Conservation (phyloP, 1,140 invertebrate genomes). For the Cyclina sinensis region DNA sequence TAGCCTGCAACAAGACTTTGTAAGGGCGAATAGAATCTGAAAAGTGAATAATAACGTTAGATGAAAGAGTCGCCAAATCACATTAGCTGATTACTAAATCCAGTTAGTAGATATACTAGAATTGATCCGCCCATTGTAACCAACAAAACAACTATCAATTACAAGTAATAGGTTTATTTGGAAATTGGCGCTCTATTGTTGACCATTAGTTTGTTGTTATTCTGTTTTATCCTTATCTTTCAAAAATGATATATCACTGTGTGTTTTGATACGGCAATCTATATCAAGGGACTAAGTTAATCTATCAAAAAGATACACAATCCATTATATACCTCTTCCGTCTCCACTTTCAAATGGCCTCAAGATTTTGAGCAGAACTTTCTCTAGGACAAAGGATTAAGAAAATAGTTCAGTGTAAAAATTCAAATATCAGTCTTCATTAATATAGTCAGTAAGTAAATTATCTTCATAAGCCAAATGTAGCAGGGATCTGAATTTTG, state of each 20-base stretch:
- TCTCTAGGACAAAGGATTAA: too few species aligned
- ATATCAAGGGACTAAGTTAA: slow-evolving; percentile 12
- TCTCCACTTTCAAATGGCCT: slow-evolving; percentile 10
- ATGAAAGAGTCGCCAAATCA: slow-evolving; percentile 58
- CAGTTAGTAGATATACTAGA: slow-evolving; percentile 55
- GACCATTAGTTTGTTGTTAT: slow-evolving; percentile 57
- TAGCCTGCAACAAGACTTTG: slow-evolving; percentile 37
- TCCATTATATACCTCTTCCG: not conserved
- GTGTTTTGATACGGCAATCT: slow-evolving; percentile 56
- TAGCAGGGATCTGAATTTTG: too few species aligned
- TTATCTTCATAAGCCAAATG: too few species aligned
- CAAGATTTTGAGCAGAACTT: not conserved
- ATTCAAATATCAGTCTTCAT: too few species aligned
- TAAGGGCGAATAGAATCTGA: slow-evolving; percentile 27
- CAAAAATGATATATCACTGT: slow-evolving; percentile 42
- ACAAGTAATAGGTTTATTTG: slow-evolving; percentile 57
- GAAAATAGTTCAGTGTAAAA: too few species aligned
- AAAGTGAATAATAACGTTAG: slow-evolving; percentile 19
- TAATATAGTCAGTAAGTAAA: too few species aligned
- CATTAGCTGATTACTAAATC: slow-evolving; percentile 59
- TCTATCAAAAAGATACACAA: slow-evolving; percentile 23
- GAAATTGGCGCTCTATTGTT: slow-evolving; percentile 62
- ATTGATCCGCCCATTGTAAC: slow-evolving; percentile 19
- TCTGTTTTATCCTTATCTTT: slow-evolving; percentile 39
- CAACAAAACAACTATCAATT: slow-evolving; percentile 50